Evolutionary conservation across 2,888 invertebrate species (phyloP), one percentile per base, ranked within the genome.

Genomic region (Drosophila flavopinicola): DNA sequence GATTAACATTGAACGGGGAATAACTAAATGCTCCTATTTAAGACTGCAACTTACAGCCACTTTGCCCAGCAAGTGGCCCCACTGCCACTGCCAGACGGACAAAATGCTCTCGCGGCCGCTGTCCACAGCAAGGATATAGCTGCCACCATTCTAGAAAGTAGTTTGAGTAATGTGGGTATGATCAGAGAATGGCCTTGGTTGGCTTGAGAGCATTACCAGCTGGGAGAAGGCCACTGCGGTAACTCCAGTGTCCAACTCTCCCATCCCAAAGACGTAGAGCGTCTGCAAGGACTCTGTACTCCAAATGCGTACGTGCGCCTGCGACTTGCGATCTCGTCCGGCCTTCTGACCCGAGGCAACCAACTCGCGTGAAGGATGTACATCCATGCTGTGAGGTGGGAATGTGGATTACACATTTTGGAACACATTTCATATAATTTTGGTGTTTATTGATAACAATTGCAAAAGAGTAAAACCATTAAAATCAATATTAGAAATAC

Each of bases 51-150:
- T 94, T 92, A 98, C 98, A 73, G 97, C 96, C 48, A 98, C 97
- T 94, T 97, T 97, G 57, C 97, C 97, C 6, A 98, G 93, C n/a
- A 97, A 92, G 91, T 96, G 95, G 48, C 97, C 96, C 95, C 97
- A 97, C 87, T 97, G 96, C 98, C 98, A 98, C 85, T 98, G 97
- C 98, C 98, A 98, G 0, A 98, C 96, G 0, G 97, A 97, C 2
- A 98, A 92, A 66, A 97, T 96, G 88, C 97, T 96, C 90, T 97
- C 97, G 44, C 96, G 93, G 0, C 97, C 96, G 3, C 95, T 96
- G 88, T 98, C 98, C 25, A 98, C 95, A 0, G 96, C 97, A 75
- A 98, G 90, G 38, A 98, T 95, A 90, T 97, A 97, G 88, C 96
- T 96, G 11, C 97, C 98, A 1, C 96, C 96, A 86, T 97, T 97